Evolutionary conservation across 2,888 invertebrate species (phyloP).

Genomic region (Athrips mouffetella): DNA sequence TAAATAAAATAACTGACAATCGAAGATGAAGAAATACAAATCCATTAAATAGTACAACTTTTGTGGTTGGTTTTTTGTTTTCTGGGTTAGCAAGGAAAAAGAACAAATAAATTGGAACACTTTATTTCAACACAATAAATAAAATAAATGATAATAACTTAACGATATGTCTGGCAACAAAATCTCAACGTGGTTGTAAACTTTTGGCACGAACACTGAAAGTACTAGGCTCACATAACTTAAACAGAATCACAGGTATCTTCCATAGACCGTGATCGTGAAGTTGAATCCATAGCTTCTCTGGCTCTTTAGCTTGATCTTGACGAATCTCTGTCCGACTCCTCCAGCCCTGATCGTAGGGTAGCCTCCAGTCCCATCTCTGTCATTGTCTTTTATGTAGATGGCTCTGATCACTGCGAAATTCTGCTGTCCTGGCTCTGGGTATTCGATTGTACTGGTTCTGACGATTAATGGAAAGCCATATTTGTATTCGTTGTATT

Average conservation of each 20-base stretch:
- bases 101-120: too few species aligned
- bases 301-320: constrained; percentile 66
- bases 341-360: constrained; percentile 60
- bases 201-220: constrained; percentile 5
- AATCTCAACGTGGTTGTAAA: too few species aligned
- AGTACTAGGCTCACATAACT: constrained; percentile 10
- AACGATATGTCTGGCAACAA: too few species aligned
- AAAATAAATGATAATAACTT: too few species aligned
- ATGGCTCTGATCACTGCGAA: constrained; percentile 59
- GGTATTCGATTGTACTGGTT: constrained; percentile 53
- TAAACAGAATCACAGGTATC: constrained; percentile 33
- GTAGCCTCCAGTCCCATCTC: constrained; percentile 58
- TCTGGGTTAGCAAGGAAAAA: too few species aligned
- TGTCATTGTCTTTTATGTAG: constrained; percentile 53
- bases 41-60: too few species aligned
- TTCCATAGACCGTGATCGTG: constrained; percentile 63
- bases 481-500: constrained; percentile 55
- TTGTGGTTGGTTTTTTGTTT: too few species aligned
- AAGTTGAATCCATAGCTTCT: constrained; percentile 61
- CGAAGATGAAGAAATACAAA: too few species aligned
- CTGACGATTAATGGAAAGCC: constrained; percentile 60
- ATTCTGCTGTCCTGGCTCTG: constrained; percentile 52
- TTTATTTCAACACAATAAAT: too few species aligned
- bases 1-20: too few species aligned
- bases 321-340: constrained; percentile 60